phyloP scores from a whole-genome alignment of 2,113 vertebrate genomes.

The Microcebus lehilahytsara region DNA sequence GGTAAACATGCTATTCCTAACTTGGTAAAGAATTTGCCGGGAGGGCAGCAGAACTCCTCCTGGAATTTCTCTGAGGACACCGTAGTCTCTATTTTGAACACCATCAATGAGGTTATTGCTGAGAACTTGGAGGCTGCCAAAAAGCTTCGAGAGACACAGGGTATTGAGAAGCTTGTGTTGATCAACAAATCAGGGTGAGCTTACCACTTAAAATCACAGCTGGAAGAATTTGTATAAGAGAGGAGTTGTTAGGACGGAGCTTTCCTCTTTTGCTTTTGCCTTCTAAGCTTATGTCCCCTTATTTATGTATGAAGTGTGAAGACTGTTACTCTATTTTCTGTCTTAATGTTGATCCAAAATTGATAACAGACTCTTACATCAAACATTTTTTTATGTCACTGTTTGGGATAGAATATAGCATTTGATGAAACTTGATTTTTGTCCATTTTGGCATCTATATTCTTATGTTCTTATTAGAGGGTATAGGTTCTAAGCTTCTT shows the following conservation, averaged over 20 bases:
- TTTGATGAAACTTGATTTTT: not conserved
- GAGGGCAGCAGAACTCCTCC: constrained; percentile 90
- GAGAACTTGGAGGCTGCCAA: constrained; percentile 94
- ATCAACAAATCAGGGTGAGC: constrained; percentile 95
- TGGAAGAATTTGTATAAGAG: not conserved
- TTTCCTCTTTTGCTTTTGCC: not conserved
- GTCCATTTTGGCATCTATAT: not conserved
- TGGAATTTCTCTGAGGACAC: constrained; percentile 92
- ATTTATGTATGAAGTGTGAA: not conserved
- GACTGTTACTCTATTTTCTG: not conserved
- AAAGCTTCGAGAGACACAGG: constrained; percentile 92
- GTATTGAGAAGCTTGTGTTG: constrained; percentile 95
- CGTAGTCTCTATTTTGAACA: constrained; percentile 93
- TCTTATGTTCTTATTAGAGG: not conserved
- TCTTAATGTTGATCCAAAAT: constrained; percentile 3
- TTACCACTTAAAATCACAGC: not conserved
- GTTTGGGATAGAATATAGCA: not conserved
- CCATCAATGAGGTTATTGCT: constrained; percentile 93
- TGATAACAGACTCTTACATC: not conserved
- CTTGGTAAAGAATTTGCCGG: constrained; percentile 92
- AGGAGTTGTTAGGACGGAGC: not conserved
- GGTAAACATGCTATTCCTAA: constrained; percentile 93
- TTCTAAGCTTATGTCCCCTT: not conserved
- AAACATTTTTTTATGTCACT: not conserved
- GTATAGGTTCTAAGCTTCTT: not conserved